Evolutionary conservation across 2,113 vertebrate genomes (phyloP).

Genomic region (Cardinalis cardinalis): DNA sequence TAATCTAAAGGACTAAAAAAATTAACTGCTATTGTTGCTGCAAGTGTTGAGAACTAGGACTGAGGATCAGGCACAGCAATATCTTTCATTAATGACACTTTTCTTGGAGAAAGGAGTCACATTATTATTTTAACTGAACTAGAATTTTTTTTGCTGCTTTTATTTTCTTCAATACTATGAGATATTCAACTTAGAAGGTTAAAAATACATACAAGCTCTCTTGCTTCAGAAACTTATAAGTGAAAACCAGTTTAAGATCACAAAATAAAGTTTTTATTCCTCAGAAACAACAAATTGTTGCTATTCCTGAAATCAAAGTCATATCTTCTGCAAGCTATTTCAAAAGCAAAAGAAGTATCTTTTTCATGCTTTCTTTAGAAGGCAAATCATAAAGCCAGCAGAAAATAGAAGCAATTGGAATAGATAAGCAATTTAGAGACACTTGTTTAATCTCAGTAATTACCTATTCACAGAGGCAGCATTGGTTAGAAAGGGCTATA

Average conservation of each 20-base stretch:
- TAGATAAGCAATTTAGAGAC: constrained; percentile 26
- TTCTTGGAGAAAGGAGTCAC: neutral
- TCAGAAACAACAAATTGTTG: neutral
- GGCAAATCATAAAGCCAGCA: neutral
- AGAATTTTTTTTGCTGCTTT: neutral
- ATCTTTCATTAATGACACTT: neutral
- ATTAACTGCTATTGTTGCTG: neutral
- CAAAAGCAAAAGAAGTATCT: neutral
- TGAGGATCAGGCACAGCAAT: neutral
- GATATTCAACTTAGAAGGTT: neutral
- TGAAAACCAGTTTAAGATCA: neutral
- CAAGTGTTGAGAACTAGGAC: neutral
- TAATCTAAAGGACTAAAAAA: neutral
- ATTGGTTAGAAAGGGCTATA: neutral
- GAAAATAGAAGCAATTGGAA: constrained; percentile 45
- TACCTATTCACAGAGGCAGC: constrained; percentile 2
- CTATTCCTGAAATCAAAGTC: neutral
- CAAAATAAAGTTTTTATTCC: neutral
- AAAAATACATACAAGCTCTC: neutral
- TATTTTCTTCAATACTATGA: neutral
- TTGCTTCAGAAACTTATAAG: neutral
- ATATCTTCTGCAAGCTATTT: neutral
- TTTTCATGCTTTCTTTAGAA: constrained; percentile 29
- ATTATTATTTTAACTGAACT: neutral
- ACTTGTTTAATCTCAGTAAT: constrained; percentile 41